phyloP scores from a whole-genome alignment of 1,140 invertebrate genomes.

The Drosophila takahashii region DNA sequence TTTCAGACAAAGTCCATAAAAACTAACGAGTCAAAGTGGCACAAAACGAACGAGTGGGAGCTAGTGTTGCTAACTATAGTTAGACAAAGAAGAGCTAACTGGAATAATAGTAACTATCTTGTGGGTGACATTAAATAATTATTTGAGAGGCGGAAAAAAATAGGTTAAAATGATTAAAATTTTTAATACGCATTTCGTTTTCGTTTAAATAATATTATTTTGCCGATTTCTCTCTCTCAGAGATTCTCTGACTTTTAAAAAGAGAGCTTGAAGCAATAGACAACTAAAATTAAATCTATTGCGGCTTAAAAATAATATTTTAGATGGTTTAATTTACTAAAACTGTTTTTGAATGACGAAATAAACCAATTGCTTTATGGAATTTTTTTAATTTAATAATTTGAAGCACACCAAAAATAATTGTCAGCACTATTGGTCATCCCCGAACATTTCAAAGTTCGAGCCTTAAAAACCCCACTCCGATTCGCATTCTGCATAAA shows the following conservation, averaged over 20 bases:
- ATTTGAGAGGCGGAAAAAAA: background rate
- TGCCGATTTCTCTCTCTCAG: too few species aligned
- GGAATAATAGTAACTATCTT: background rate
- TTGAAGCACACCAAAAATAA: background rate
- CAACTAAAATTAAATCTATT: too few species aligned
- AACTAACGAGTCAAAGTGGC: constrained; percentile 65
- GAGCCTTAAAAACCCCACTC: constrained; percentile 2
- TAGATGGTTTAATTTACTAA: too few species aligned
- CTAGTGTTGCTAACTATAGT: constrained; percentile 9
- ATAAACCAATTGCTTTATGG: too few species aligned
- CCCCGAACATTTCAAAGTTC: background rate
- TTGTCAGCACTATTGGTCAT: constrained; percentile 3
- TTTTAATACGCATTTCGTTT: too few species aligned
- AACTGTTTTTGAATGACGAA: too few species aligned
- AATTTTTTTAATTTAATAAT: background rate
- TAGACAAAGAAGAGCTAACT: background rate
- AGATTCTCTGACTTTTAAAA: too few species aligned
- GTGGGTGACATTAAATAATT: background rate
- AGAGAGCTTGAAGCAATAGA: too few species aligned
- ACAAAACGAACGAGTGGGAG: constrained; percentile 3
- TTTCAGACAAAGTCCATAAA: constrained; percentile 80
- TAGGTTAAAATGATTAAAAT: too few species aligned
- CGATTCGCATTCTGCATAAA: constrained; percentile 55
- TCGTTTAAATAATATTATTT: too few species aligned
- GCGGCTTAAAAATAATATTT: too few species aligned